phyloP scores from a whole-genome alignment of 2,888 invertebrate species.

The Synergus umbraculus region DNA sequence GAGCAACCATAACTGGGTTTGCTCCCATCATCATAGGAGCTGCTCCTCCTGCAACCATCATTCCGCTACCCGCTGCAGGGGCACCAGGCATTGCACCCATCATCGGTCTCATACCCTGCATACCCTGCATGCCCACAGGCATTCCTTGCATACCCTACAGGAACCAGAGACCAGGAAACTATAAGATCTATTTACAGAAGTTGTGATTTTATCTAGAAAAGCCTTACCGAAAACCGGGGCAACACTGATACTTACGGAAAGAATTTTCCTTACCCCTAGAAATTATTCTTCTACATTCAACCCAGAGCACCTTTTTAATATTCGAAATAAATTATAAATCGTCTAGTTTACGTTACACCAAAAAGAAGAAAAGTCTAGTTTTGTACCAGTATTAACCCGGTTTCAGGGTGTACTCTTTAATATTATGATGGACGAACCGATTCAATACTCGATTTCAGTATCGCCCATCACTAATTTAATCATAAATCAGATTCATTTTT shows the following conservation, averaged over 20 bases:
- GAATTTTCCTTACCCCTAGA: background rate
- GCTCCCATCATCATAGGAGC: conserved; percentile 70
- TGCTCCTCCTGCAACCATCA: conserved; percentile 66
- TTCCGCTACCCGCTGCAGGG: conserved; percentile 64
- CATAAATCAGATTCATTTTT: background rate
- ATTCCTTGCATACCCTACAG: conserved; percentile 72
- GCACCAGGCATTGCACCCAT: conserved; percentile 70
- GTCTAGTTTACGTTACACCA: too few relatives aligned
- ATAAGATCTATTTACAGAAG: conserved; percentile 31
- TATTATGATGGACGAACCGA: too few relatives aligned
- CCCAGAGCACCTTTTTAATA: background rate
- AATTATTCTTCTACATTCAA: background rate
- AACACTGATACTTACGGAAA: background rate
- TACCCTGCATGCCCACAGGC: conserved; percentile 70
- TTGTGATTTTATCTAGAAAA: background rate
- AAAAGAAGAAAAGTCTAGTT: background rate
- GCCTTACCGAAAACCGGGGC: background rate
- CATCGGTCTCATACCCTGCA: conserved; percentile 74
- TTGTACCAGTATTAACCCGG: background rate
- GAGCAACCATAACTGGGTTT: conserved; percentile 68
- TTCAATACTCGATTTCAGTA: too few relatives aligned
- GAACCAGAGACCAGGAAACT: conserved; percentile 34
- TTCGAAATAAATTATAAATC: too few relatives aligned
- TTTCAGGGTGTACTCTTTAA: background rate
- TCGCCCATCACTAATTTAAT: too few relatives aligned